phyloP scores from a whole-genome alignment of 35 echinoderm and acorn worm genomes.

The Diadema setosum region DNA sequence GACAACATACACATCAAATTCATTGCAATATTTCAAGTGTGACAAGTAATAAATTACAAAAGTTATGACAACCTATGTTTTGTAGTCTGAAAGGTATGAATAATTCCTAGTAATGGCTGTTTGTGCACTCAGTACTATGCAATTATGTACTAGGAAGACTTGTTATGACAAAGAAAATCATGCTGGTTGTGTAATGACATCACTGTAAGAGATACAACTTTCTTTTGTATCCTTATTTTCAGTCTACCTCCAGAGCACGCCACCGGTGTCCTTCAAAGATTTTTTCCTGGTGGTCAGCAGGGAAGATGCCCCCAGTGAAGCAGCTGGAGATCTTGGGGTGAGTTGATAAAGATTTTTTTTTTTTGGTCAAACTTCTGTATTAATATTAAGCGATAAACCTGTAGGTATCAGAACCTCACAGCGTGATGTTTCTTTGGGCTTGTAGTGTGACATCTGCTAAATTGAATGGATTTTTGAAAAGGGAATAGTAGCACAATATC shows the following conservation, averaged over 20 bases:
- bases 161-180: neutral
- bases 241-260: constrained; percentile 55
- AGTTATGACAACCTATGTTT: neutral
- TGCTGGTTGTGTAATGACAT: no score
- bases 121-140: neutral
- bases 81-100: neutral
- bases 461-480: no score
- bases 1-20: no score
- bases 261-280: constrained; percentile 61
- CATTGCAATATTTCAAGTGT: no score
- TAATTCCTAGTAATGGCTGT: neutral
- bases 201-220: neutral
- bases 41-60: no score
- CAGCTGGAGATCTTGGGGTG: constrained; percentile 41
- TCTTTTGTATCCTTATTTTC: constrained; percentile 4
- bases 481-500: no score
- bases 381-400: neutral
- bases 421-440: neutral
- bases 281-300: constrained; percentile 30
- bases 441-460: neutral
- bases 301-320: neutral
- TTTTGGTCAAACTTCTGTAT: neutral
- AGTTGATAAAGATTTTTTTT: constrained; percentile 11
- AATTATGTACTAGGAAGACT: neutral
- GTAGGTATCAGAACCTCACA: neutral